Percentiles rank a stretch among this genome's conserved stretches.
Evolutionary conservation across 2,113 vertebrate genomes (phyloP).

Genomic region (Parotia lawesii): DNA sequence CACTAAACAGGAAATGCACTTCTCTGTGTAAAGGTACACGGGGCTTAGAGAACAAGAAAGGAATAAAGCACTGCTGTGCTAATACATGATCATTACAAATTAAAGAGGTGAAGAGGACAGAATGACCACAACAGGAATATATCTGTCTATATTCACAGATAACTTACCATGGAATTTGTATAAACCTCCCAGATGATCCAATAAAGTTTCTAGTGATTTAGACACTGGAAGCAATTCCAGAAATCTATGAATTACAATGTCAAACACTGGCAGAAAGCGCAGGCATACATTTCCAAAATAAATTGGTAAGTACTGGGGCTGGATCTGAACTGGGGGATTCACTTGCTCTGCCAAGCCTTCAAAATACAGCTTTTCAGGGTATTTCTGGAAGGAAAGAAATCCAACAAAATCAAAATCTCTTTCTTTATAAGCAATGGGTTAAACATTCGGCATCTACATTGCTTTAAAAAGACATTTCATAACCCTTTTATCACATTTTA

Average conservation of each 20-base stretch:
- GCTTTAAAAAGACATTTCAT: not conserved
- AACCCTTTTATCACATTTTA: not conserved
- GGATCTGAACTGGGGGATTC: conserved; percentile 92
- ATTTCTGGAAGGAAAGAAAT: conserved; percentile 81
- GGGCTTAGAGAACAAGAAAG: not conserved
- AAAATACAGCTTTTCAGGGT: conserved; percentile 97
- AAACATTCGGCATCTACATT: not conserved
- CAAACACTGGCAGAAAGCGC: conserved; percentile 96
- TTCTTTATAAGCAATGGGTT: not conserved
- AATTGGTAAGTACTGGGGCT: conserved; percentile 94
- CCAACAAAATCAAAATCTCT: not conserved
- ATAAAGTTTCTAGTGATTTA: conserved; percentile 93
- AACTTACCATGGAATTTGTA: conserved; percentile 97
- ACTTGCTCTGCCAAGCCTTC: conserved; percentile 97
- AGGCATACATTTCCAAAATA: conserved; percentile 98
- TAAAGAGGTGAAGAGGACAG: not conserved
- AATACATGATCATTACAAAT: not conserved
- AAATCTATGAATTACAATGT: conserved; percentile 98
- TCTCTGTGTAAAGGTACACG: not conserved
- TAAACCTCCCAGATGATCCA: conserved; percentile 94
- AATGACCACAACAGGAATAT: not conserved
- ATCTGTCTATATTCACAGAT: not conserved
- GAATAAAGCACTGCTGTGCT: not conserved
- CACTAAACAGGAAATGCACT: not conserved
- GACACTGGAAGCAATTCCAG: conserved; percentile 96